Percentiles rank a stretch among this genome's conserved stretches.
Evolutionary conservation across 2,113 vertebrate genomes (phyloP).

Genomic region (Proterorhinus semilunaris): DNA sequence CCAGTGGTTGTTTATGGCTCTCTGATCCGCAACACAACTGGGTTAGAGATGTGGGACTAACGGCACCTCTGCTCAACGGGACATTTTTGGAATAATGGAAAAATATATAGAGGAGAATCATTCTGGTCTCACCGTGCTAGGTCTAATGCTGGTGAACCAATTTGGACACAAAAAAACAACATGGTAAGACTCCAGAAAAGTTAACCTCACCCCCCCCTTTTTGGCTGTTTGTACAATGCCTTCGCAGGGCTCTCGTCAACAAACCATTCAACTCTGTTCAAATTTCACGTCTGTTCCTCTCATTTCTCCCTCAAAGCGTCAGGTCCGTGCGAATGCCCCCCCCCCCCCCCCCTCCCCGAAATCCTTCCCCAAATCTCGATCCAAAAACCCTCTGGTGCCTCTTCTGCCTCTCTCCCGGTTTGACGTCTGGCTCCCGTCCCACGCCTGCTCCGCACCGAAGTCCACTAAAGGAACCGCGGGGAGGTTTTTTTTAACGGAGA

Average conservation of each 20-base stretch:
- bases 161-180: too few species aligned
- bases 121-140: too few species aligned
- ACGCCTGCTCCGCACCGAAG: constrained; percentile 25
- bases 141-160: too few species aligned
- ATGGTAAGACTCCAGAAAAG: too few species aligned
- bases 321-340: neutral
- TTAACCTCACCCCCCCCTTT: too few species aligned
- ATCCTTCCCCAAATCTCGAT: constrained; percentile 28
- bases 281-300: constrained; percentile 22
- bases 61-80: too few species aligned
- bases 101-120: too few species aligned
- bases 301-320: constrained; percentile 23
- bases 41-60: too few species aligned
- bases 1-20: too few species aligned
- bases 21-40: too few species aligned
- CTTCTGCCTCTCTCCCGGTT: constrained; percentile 30
- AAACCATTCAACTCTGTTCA: constrained; percentile 8
- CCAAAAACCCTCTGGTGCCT: constrained; percentile 43
- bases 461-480: constrained; percentile 51
- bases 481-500: constrained; percentile 27
- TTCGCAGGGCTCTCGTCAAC: neutral
- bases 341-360: too few species aligned
- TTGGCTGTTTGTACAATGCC: neutral
- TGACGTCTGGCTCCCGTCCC: constrained; percentile 50
- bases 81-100: too few species aligned